phyloP scores from a whole-genome alignment of 2,797 vertebrate genomes.

The Delichon dasypus region DNA sequence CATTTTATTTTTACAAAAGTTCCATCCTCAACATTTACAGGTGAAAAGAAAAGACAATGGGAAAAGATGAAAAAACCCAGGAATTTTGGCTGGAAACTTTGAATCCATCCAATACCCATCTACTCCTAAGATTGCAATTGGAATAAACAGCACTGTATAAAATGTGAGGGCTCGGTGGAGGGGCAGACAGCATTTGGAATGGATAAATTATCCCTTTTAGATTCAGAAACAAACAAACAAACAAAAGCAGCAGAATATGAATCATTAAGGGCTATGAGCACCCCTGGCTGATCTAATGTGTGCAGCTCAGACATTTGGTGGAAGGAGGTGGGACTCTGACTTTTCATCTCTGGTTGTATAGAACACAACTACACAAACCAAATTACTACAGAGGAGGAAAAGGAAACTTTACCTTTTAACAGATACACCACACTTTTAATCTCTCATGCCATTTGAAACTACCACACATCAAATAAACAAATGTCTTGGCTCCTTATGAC shows the following conservation, averaged over 20 bases:
- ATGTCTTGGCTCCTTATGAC: not conserved
- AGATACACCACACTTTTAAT: not conserved
- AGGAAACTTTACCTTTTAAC: not conserved
- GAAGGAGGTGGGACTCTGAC: not conserved
- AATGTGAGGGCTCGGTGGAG: not conserved
- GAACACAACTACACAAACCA: not conserved
- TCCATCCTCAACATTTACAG: not conserved
- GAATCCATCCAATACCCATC: not conserved
- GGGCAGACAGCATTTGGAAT: not conserved
- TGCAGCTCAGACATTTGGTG: not conserved
- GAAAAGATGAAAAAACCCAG: not conserved
- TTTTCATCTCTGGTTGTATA: not conserved
- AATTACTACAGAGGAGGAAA: not conserved
- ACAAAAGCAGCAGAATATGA: not conserved
- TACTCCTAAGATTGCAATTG: not conserved
- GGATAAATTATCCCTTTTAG: not conserved
- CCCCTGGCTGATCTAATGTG: not conserved
- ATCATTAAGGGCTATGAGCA: not conserved
- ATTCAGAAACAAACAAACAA: not conserved
- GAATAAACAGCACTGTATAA: not conserved
- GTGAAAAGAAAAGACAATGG: accelerated
- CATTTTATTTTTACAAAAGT: not conserved
- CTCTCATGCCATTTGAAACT: not conserved
- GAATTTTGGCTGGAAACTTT: not conserved
- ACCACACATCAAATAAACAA: not conserved